Percentiles rank a stretch among this genome's conserved stretches.
Evolutionary conservation across 1,140 invertebrate genomes (phyloP).

Genomic region (Brachionus rotundiformis): DNA sequence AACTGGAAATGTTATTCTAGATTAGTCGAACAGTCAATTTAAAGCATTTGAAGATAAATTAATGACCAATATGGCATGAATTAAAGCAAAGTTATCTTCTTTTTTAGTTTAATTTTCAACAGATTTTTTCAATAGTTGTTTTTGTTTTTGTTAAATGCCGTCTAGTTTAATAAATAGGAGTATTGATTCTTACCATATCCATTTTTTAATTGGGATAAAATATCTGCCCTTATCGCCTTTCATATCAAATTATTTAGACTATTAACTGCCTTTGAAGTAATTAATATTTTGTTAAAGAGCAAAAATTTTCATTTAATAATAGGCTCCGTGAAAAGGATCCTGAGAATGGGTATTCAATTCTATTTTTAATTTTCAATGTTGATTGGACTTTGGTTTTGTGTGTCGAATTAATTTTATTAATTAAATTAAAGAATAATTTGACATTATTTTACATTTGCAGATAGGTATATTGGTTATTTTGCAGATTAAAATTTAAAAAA

Average conservation of each 20-base stretch:
- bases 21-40: not conserved
- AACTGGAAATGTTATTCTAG: not conserved
- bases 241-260: not conserved
- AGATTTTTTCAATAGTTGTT: slow-evolving; percentile 11
- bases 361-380: not conserved
- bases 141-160: not conserved
- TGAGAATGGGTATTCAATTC: not conserved
- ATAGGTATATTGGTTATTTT: too few relatives aligned
- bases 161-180: not conserved
- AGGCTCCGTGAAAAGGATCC: not conserved
- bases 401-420: not conserved
- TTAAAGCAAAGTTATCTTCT: not conserved
- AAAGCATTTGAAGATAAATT: slow-evolving; percentile 19
- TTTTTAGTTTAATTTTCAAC: not conserved
- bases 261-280: not conserved
- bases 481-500: not conserved
- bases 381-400: not conserved
- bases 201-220: not conserved
- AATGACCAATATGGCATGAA: slow-evolving; percentile 29
- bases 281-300: not conserved
- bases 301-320: not conserved
- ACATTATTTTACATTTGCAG: not conserved
- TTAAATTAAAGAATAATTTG: not conserved
- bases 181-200: not conserved
- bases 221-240: not conserved